Percentiles rank a stretch among this genome's conserved stretches.
These are phyloP conservation scores for Galeopsomyia nigrocyanea DNA, from an alignment of 2,888 invertebrate genomes.

Conservation along the genomic window DNA sequence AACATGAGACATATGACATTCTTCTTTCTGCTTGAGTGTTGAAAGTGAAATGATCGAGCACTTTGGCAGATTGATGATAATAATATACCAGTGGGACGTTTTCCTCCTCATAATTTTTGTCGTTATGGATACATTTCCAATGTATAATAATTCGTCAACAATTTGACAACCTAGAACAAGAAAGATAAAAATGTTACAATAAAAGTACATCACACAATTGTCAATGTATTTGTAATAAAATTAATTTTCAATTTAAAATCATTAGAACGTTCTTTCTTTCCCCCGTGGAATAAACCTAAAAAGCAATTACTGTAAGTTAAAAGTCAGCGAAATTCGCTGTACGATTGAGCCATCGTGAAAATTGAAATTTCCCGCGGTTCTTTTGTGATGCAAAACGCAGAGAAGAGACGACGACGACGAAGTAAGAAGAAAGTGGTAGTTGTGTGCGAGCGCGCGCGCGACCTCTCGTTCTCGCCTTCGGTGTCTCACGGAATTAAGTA, in stretches of 20 bases:
- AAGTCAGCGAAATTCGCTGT: slow-evolving; percentile 1
- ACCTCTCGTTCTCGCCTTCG: slow-evolving; percentile 35
- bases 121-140: too few relatives aligned
- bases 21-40: too few relatives aligned
- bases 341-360: slow-evolving; percentile 42
- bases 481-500: slow-evolving; percentile 63
- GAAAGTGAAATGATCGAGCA: too few relatives aligned
- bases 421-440: slow-evolving; percentile 29
- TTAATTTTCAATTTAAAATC: too few relatives aligned
- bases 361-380: slow-evolving; percentile 62
- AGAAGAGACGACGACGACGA: slow-evolving; percentile 49
- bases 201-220: too few relatives aligned
- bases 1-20: too few relatives aligned
- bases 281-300: neutral
- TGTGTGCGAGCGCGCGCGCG: slow-evolving; percentile 10
- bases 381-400: slow-evolving; percentile 63
- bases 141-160: too few relatives aligned
- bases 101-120: too few relatives aligned
- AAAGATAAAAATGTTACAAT: too few relatives aligned
- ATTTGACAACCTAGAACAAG: too few relatives aligned
- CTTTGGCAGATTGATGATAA: neutral
- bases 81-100: neutral
- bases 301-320: neutral
- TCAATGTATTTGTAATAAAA: too few relatives aligned
- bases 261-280: neutral